Percentiles rank a stretch among this genome's conserved stretches.
Conservation (phyloP, 2,797 vertebrate species). For the Mionectes olivaceus region DNA sequence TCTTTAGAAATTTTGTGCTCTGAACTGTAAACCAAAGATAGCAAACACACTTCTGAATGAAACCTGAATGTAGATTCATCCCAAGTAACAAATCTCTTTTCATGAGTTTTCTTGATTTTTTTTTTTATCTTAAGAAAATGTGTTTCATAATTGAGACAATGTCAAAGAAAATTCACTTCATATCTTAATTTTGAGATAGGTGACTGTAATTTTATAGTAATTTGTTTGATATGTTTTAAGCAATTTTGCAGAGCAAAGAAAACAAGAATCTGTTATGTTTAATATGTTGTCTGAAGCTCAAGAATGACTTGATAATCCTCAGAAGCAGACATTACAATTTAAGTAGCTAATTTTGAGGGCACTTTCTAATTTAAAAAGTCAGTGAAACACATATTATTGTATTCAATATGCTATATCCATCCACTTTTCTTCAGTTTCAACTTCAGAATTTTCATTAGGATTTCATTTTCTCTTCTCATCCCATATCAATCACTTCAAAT, state of each 20-base stretch:
- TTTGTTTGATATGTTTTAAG: background rate
- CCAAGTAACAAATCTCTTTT: background rate
- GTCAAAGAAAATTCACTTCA: background rate
- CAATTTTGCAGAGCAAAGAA: background rate
- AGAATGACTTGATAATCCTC: background rate
- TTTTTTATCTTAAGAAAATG: background rate
- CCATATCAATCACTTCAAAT: background rate
- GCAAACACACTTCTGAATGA: background rate
- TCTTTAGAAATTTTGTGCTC: background rate
- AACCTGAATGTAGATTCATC: background rate
- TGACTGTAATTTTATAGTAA: background rate
- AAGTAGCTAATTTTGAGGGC: background rate
- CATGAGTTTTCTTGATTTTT: background rate
- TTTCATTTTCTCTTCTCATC: background rate
- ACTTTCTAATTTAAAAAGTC: background rate
- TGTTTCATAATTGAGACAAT: background rate
- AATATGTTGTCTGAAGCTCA: background rate
- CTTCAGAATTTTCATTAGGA: background rate
- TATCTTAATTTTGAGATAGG: background rate
- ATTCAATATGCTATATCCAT: background rate
- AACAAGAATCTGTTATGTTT: background rate
- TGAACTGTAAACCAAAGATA: background rate
- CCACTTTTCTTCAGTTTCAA: background rate
- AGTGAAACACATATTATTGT: background rate
- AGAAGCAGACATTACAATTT: background rate